Percentiles rank a stretch among this genome's conserved stretches.
phyloP scores from a whole-genome alignment of 2,888 invertebrate genomes.

The Malthinus flaveolus region DNA sequence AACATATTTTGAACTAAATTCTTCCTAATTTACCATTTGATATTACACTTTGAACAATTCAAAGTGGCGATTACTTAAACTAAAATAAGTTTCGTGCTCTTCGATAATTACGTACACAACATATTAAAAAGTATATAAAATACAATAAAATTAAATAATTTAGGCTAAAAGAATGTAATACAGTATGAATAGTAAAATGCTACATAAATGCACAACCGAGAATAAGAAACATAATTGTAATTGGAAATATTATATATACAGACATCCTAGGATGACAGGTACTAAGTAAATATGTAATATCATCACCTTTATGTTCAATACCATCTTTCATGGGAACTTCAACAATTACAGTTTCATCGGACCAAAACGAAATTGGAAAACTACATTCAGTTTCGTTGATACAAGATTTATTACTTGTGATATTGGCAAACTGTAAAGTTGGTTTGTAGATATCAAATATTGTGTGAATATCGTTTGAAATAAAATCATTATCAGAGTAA shows the following conservation, averaged over 20 bases:
- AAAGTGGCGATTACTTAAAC: too few relatives aligned
- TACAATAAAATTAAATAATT: too few relatives aligned
- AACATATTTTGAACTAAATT: too few relatives aligned
- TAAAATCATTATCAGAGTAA: slow-evolving; percentile 82
- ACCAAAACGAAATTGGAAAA: slow-evolving; percentile 71
- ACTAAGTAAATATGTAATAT: slow-evolving; percentile 72
- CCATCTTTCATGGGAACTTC: slow-evolving; percentile 83
- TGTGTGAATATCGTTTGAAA: slow-evolving; percentile 79
- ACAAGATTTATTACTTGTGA: slow-evolving; percentile 68
- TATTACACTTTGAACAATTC: too few relatives aligned
- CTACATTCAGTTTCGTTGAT: slow-evolving; percentile 77
- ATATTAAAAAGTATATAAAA: too few relatives aligned
- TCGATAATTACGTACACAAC: too few relatives aligned
- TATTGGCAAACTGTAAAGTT: slow-evolving; percentile 76
- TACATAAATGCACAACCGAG: slow-evolving; percentile 82
- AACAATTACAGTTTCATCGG: slow-evolving; percentile 79
- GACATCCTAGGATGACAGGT: slow-evolving; percentile 79
- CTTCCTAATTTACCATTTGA: too few relatives aligned
- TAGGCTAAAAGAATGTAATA: too few relatives aligned
- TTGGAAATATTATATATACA: slow-evolving; percentile 79
- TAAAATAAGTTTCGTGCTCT: too few relatives aligned
- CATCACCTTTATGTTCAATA: slow-evolving; percentile 74
- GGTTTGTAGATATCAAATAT: slow-evolving; percentile 85
- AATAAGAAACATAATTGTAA: slow-evolving; percentile 74
- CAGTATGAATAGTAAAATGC: slow-evolving; percentile 32